Evolutionary conservation across 1,140 invertebrate genomes (phyloP), one percentile per base, ranked within the genome.

Genomic region (Pinna nobilis): DNA sequence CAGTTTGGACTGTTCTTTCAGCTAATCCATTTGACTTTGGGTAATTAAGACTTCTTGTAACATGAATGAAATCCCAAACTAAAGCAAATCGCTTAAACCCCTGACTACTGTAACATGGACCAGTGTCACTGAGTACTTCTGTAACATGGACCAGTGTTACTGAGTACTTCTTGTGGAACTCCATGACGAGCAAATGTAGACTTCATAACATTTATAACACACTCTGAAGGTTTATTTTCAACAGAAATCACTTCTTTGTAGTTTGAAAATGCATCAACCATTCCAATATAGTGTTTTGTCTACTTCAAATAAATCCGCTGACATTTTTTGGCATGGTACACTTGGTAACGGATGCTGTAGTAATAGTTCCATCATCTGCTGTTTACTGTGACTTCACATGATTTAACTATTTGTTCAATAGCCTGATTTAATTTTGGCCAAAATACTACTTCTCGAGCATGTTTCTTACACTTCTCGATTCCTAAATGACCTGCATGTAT

Each of bases 381-480:
- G 39, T 49, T 66, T 53, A 39, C 72, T 67, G 23, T 74, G 51
- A 41, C 47, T 4, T 39, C 18, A 59, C 78, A 83, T 7, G 69
- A 59, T 15, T 35, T n/a, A 7, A 81, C 60, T n/a, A 66, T 50
- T 23, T 82, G 53, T 37, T 74, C 61, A 32, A 82, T 82, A 18
- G 82, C 74, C 35, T 75, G 71, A n/a, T 50, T 44, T 61, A 84
- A 75, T 18, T 72, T 74, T 35, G 74, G 74, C 82, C 79, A 81
- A 49, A 74, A 84, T 23, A 84, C 7, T 2, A 47, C 41, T 15
- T 74, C 55, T 49, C 70, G 61, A 9, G 77, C 72, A 35, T 60
- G 30, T 28, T 28, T 25, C 51, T 67, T 64, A 37, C 39, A 70
- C 57, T 81, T 81, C 35, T 76, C 69, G 23, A 79, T 41, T 25